phyloP scores from a whole-genome alignment of 2,888 invertebrate genomes.

The Caenorhabditis drosophilae region DNA sequence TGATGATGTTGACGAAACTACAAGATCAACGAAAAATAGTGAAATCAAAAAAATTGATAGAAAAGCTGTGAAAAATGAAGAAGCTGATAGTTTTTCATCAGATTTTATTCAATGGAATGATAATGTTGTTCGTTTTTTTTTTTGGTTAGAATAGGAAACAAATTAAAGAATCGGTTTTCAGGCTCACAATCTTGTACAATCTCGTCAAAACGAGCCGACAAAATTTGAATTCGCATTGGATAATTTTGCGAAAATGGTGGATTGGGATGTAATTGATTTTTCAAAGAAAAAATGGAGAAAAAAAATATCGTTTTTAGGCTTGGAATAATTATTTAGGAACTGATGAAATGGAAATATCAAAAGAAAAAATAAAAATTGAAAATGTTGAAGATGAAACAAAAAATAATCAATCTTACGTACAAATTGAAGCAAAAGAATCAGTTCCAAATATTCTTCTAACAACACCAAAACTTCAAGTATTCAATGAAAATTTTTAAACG shows the following conservation, averaged over 20 bases:
- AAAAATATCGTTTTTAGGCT: slow-evolving; percentile 9
- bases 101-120: neutral
- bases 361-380: slow-evolving; percentile 1
- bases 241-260: slow-evolving; percentile 21
- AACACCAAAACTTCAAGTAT: no score
- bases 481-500: no score
- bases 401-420: no score
- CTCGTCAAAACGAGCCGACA: neutral
- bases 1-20: no score
- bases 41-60: no score
- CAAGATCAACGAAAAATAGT: no score
- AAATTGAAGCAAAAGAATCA: no score
- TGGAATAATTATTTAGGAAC: slow-evolving; percentile 31
- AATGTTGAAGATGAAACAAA: neutral
- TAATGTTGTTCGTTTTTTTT: neutral
- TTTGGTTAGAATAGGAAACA: no score
- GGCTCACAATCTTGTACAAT: neutral
- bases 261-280: slow-evolving; percentile 22
- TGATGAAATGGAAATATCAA: no score
- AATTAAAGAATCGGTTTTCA: neutral
- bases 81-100: no score
- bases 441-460: no score
- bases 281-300: neutral
- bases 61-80: no score
- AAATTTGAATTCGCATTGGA: slow-evolving; percentile 29